These are phyloP conservation scores for Stratiomys singularior DNA, from an alignment of 2,888 invertebrate species.

Conservation along the genomic window DNA sequence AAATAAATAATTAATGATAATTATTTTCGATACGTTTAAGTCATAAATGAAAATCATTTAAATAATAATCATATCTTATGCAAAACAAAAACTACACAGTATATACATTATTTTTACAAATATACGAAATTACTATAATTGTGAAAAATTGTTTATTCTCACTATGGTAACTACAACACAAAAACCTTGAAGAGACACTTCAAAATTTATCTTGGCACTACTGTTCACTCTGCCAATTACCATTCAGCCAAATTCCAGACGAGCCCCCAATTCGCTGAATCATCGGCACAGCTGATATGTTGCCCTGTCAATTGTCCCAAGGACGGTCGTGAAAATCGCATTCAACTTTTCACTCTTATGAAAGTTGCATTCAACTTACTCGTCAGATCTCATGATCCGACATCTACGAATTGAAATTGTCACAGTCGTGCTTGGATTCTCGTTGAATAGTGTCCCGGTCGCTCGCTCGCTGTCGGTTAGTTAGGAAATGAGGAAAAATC, in stretches of 20 bases:
- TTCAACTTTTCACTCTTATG: neutral
- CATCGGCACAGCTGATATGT: neutral
- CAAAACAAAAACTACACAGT: neutral
- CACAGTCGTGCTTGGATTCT: conserved; percentile 32
- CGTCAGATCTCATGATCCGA: neutral
- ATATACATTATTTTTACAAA: conserved; percentile 28
- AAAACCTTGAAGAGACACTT: too few relatives aligned
- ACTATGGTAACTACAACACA: too few relatives aligned
- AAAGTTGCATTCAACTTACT: conserved; percentile 5
- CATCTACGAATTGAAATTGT: neutral
- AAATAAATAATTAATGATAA: conserved; percentile 19
- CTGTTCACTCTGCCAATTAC: neutral
- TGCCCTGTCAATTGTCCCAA: conserved; percentile 1
- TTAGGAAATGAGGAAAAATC: neutral
- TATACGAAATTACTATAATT: conserved; percentile 21
- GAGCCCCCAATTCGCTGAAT: conserved; percentile 21
- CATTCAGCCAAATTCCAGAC: neutral
- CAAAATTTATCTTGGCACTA: too few relatives aligned
- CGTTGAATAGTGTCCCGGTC: neutral
- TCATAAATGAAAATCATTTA: conserved; percentile 11
- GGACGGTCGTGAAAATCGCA: conserved; percentile 3
- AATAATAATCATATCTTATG: conserved; percentile 25
- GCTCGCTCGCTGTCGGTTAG: neutral
- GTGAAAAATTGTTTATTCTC: too few relatives aligned
- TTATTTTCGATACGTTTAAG: neutral